Evolutionary conservation across 2,888 invertebrate genomes (phyloP).

Genomic region (Dyspetes luteomarginatus): DNA sequence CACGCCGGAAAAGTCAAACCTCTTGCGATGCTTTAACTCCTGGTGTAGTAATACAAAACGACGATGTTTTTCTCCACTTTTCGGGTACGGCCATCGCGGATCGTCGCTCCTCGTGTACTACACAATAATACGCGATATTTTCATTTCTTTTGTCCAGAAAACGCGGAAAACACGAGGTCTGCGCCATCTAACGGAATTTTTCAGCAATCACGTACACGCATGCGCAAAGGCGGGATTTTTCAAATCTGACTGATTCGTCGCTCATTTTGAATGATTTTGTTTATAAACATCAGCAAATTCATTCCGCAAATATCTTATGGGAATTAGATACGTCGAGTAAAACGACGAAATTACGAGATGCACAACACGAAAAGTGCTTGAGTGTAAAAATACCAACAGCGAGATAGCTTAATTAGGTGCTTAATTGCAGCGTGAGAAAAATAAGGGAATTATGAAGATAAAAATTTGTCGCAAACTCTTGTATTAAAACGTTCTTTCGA

Average conservation of each 20-base stretch:
- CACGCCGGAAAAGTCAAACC: constrained; percentile 27
- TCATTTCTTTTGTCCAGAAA: neutral
- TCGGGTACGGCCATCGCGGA: neutral
- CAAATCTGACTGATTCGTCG: neutral
- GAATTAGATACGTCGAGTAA: neutral
- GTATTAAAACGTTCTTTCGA: constrained; percentile 29
- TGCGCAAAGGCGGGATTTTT: neutral
- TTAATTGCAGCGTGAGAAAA: constrained; percentile 1
- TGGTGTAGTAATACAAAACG: neutral
- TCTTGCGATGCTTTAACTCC: neutral
- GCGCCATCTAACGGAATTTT: neutral
- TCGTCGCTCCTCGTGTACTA: neutral
- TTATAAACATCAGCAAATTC: neutral
- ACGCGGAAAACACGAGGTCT: neutral
- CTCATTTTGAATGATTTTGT: neutral
- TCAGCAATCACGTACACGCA: neutral
- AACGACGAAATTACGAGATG: constrained; percentile 34
- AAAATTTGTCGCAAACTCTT: constrained; percentile 33
- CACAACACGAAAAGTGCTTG: constrained; percentile 21
- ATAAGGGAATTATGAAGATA: neutral
- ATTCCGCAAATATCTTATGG: neutral
- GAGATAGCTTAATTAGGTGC: neutral
- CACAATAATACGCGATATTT: neutral
- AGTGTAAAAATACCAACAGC: neutral
- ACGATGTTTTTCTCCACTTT: neutral